Evolutionary conservation across 1,140 invertebrate species (phyloP), one percentile per base, ranked within the genome.

Genomic region (Oncopodura yosiiana): DNA sequence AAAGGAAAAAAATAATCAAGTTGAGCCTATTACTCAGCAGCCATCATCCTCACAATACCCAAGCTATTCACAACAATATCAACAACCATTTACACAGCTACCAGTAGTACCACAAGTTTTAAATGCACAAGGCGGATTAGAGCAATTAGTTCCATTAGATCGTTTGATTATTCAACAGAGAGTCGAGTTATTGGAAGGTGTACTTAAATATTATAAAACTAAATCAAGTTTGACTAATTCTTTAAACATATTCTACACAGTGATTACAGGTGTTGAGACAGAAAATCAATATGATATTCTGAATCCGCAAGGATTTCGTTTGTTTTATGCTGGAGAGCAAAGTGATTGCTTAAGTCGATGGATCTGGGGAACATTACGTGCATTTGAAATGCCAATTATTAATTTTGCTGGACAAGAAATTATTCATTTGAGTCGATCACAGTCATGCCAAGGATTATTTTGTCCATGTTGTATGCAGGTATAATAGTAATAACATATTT

Each of bases 291-390:
- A 48, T 23, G 42, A 55, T 34, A 26, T 55, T 23, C 14, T 55
- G 3, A 55, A 48, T n/a, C 11, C 6, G 3, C 19, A 16, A 8
- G 53, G 53, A 46, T 19, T 48, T 12, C 29, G 36, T 12, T 39
- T 55, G 4, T 55, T 48, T 39, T 55, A 48, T 39, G 53, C 53
- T 18, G 53, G 43, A 16, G 53, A 55, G 34, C 26, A 14, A 18
- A 49, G 36, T 5, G 36, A 42, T 9, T 8, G 27, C 0, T 21
- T 16, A 1, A 19, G 24, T 14, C 36, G 46, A 16, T 41, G 45
- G 12, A 38, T 34, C 44, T 21, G 44, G 5, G 53, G 53, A 26
- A 21, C 41, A 14, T n/a, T 38, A 4, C 19, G 53, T 2, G 32
- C 43, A 8, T 55, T 55, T 26, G 8, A 30, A 9, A 48, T 55